phyloP scores from a whole-genome alignment of 2,797 vertebrate species.

The Allobates femoralis region DNA sequence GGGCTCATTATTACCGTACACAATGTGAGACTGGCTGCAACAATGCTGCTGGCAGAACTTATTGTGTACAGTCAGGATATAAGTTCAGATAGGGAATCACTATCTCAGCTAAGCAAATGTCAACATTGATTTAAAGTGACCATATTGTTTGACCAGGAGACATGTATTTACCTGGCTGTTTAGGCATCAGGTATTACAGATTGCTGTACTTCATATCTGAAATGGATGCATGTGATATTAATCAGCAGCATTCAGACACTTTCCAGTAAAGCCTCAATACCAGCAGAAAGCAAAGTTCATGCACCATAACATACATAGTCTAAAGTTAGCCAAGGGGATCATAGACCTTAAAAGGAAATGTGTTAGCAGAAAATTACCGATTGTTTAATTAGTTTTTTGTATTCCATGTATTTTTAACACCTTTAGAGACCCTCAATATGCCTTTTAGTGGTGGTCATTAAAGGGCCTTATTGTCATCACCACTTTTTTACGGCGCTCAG shows the following conservation, averaged over 20 bases:
- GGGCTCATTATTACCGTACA: slow-evolving; percentile 17
- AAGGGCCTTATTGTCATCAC: too few relatives aligned
- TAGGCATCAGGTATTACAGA: background rate
- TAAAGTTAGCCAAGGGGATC: too few relatives aligned
- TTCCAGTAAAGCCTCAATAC: background rate
- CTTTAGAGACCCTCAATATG: too few relatives aligned
- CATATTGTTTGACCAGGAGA: background rate
- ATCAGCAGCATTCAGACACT: background rate
- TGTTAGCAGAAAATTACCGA: too few relatives aligned
- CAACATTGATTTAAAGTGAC: background rate
- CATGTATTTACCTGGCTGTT: background rate
- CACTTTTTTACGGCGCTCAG: too few relatives aligned
- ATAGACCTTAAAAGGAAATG: too few relatives aligned
- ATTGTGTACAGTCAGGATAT: slow-evolving; percentile 29
- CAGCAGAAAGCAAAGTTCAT: too few relatives aligned
- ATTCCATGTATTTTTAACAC: too few relatives aligned
- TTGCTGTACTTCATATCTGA: background rate
- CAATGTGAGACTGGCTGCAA: slow-evolving; percentile 30
- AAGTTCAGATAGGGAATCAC: slow-evolving; percentile 11
- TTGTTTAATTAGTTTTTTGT: too few relatives aligned
- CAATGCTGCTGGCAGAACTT: slow-evolving; percentile 15
- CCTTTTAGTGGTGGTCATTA: too few relatives aligned
- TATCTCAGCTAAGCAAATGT: slow-evolving; percentile 18
- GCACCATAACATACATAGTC: too few relatives aligned
- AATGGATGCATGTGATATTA: background rate